Percentiles rank a stretch among this genome's conserved stretches.
phyloP scores from a whole-genome alignment of 2,888 invertebrate species.

The Melipona bicolor region DNA sequence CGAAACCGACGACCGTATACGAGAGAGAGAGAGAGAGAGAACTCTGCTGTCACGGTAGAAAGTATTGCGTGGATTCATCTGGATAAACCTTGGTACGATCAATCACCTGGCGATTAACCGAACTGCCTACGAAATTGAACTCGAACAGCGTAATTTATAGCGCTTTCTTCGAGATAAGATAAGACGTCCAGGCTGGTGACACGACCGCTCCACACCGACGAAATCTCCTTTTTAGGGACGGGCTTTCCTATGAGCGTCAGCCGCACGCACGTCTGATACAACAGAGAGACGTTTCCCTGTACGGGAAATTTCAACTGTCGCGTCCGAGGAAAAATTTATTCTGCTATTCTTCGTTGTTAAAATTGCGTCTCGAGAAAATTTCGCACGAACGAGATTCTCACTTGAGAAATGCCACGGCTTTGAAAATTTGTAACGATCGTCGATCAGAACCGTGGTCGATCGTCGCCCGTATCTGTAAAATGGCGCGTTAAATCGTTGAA shows the following conservation, averaged over 20 bases:
- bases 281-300: no score
- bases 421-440: not conserved
- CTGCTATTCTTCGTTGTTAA: no score
- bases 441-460: not conserved
- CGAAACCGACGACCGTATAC: conserved; percentile 52
- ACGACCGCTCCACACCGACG: conserved; percentile 33
- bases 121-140: conserved; percentile 67
- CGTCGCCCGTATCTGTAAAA: conserved; percentile 3
- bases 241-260: not conserved
- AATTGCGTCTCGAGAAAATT: no score
- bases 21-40: conserved; percentile 12
- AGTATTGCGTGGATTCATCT: conserved; percentile 72
- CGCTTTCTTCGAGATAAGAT: conserved; percentile 55
- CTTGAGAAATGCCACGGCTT: no score
- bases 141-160: conserved; percentile 63
- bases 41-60: conserved; percentile 59
- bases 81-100: conserved; percentile 68
- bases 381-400: no score
- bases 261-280: no score
- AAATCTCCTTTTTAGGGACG: not conserved
- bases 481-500: conserved; percentile 11
- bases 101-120: conserved; percentile 68
- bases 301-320: no score
- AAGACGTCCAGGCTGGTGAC: conserved; percentile 50
- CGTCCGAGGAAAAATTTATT: no score